Evolutionary conservation across 2,797 vertebrate species (phyloP).

Genomic region (Lates japonicus): DNA sequence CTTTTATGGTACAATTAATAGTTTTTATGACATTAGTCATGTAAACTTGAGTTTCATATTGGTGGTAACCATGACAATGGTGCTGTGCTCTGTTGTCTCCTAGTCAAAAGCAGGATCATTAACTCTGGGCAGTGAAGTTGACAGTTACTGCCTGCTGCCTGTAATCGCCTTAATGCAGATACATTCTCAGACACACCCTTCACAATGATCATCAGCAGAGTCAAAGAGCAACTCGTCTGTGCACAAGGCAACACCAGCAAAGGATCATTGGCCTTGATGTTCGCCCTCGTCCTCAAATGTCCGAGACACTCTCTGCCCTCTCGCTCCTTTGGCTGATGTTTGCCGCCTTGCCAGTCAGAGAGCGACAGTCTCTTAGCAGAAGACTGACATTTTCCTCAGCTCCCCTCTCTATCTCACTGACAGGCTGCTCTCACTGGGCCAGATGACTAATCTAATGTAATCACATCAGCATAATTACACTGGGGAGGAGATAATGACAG

Average conservation of each 20-base stretch:
- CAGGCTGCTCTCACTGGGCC: slow-evolving; percentile 81
- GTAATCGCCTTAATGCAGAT: slow-evolving; percentile 33
- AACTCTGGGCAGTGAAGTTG: slow-evolving; percentile 6
- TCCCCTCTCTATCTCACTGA: slow-evolving; percentile 73
- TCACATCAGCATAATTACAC: slow-evolving; percentile 87
- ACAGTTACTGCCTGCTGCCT: slow-evolving; percentile 12
- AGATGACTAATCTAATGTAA: slow-evolving; percentile 86
- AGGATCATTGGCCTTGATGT: slow-evolving; percentile 47
- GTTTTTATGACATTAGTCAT: slow-evolving; percentile 8
- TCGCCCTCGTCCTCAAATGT: slow-evolving; percentile 46
- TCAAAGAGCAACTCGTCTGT: slow-evolving; percentile 13
- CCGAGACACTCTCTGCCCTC: slow-evolving; percentile 37
- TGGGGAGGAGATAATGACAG: slow-evolving; percentile 83
- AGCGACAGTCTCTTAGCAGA: slow-evolving; percentile 55
- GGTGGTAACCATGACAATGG: background rate
- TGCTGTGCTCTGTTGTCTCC: background rate
- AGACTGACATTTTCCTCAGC: slow-evolving; percentile 75
- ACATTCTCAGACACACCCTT: slow-evolving; percentile 25
- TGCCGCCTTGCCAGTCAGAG: slow-evolving; percentile 49
- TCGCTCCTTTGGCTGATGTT: slow-evolving; percentile 37
- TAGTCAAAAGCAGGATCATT: slow-evolving; percentile 22
- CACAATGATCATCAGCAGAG: slow-evolving; percentile 10
- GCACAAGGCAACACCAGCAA: slow-evolving; percentile 28
- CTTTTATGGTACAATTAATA: slow-evolving; percentile 20
- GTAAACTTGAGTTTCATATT: slow-evolving; percentile 26